Base-by-base conservation (phyloP, 2,888 invertebrate species). In the Augiades crinisus region DNA sequence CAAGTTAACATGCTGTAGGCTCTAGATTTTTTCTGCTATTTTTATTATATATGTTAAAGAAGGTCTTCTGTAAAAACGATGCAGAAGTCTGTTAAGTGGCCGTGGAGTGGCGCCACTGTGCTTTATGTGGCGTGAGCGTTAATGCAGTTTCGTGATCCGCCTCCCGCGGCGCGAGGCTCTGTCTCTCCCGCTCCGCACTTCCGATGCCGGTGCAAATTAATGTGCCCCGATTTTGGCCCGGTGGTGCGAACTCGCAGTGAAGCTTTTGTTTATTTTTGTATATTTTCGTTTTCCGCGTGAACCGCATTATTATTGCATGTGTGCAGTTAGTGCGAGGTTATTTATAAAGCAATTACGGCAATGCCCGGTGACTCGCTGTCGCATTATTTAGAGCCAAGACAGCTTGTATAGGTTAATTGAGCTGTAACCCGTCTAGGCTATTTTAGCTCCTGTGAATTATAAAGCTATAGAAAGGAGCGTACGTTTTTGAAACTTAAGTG, bases 171-270 rank as follows among this genome's bases (percentile, higher is more conserved):
- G 49, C 47, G n/a, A 55, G 55, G 43, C 41, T 54, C 53, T 59
- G 56, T 59, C 54, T 61, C 64, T 65, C 58, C 57, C 59, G 59
- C 58, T 60, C 59, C 59, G 56, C 55, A 54, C 55, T 65, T 67
- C 68, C 65, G 60, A 54, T 61, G 47, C 57, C 57, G 44, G 60
- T 53, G 56, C 58, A 60, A 64, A 70, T 68, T 66, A 69, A 69
- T 68, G 69, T 58, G 54, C 56, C 46, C 52, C 54, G 61, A 64
- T 59, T 66, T 70, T 68, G 65, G 64, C 65, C 62, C 63, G 58
- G 57, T 22, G 38, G 12, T 38, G 7, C 2, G 14, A 27, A 27
- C 27, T 27, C 10, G 24, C n/a, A n/a, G 2, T 6, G 8, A 10
- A 19, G 10, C 10, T 27, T 27, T n/a, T n/a, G n/a, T n/a, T n/a